A percentile compares a stretch with the other conserved stretches of the same genome.
Evolutionary conservation across 2,113 vertebrate genomes (phyloP).

Genomic region (Coryphaenoides rupestris): DNA sequence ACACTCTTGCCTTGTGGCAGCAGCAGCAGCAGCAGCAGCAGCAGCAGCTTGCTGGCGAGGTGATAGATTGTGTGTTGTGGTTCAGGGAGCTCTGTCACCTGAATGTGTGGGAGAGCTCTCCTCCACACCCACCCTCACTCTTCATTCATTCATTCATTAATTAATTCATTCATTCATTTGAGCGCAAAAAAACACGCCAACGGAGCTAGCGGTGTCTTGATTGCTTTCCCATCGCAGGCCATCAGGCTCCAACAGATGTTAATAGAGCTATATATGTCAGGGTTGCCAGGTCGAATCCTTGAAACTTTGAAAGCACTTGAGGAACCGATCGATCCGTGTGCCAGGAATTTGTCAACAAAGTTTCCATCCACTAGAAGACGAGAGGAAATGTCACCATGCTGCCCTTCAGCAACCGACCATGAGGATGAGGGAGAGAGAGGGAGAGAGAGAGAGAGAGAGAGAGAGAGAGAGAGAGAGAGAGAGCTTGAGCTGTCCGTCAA

Average conservation of each 20-base stretch:
- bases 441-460: no score
- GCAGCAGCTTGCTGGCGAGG: slow-evolving; percentile 62
- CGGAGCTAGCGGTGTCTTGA: slow-evolving; percentile 9
- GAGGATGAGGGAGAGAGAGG: background rate
- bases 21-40: slow-evolving; percentile 48
- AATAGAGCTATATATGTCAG: slow-evolving; percentile 7
- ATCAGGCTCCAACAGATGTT: slow-evolving; percentile 35
- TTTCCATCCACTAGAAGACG: background rate
- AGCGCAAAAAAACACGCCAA: background rate
- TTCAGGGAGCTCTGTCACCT: slow-evolving; percentile 61
- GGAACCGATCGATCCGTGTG: slow-evolving; percentile 22
- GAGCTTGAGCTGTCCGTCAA: slow-evolving; percentile 40
- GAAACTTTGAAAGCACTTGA: slow-evolving; percentile 27
- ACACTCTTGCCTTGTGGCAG: slow-evolving; percentile 13
- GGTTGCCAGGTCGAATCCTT: slow-evolving; percentile 7
- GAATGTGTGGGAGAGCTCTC: slow-evolving; percentile 48
- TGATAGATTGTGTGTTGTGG: slow-evolving; percentile 59
- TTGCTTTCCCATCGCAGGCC: slow-evolving; percentile 15
- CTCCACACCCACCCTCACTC: slow-evolving; percentile 43
- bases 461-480: background rate
- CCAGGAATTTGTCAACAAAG: slow-evolving; percentile 19
- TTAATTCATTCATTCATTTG: no score
- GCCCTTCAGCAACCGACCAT: slow-evolving; percentile 16
- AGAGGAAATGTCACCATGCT: background rate
- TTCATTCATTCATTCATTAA: no score